Base-by-base conservation (phyloP, 2,797 vertebrate genomes). In the Falco concolor region DNA sequence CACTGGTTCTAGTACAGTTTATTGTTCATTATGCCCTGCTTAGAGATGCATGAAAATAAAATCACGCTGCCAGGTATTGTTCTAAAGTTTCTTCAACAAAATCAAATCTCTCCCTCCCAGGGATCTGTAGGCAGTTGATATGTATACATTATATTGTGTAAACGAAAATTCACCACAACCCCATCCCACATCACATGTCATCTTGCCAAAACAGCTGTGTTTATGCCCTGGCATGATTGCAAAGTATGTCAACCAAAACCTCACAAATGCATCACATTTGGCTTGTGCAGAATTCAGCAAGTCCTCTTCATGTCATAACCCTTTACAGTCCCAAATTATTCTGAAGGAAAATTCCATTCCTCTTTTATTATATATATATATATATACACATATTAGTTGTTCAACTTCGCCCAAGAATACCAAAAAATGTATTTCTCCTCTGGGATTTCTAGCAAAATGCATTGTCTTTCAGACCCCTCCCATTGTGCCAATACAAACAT, bases 21-120 rank as follows among this genome's bases (percentile, higher is more conserved):
- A 97, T 97, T 98, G 97, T 97, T 97, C 89, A 50, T 93, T 94
- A 89, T n/a, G 89, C 34, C 40, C 89, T 72, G 96, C 89, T 96
- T 95, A 94, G 86, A 95, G 92, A 90, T 17, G 0, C 27, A 72
- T 5, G 13, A 87, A 95, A 93, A 80, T 53, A 87, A 82, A 85
- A 90, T n/a, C 50, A 52, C 0, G 1, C 61, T 94, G 89, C 90
- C 94, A 94, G 81, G 78, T 81, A 96, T 80, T 84, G 89, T 90
- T 84, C 87, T 90, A 45, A 84, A 88, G 93, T 70, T 78, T 92
- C 81, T 78, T 68, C 68, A 59, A 18, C 77, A 93, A 96, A 85
- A 61, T 8, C 13, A 16, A 90, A 84, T 84, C 61, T 36, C 61
- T 85, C 86, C 54, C 54, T 76, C 34, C 24, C 34, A 92, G 54